A percentile compares a stretch with the other conserved stretches of the same genome.
phyloP scores from a whole-genome alignment of 2,797 vertebrate genomes.

The Cynodonichthys magdalenae region DNA sequence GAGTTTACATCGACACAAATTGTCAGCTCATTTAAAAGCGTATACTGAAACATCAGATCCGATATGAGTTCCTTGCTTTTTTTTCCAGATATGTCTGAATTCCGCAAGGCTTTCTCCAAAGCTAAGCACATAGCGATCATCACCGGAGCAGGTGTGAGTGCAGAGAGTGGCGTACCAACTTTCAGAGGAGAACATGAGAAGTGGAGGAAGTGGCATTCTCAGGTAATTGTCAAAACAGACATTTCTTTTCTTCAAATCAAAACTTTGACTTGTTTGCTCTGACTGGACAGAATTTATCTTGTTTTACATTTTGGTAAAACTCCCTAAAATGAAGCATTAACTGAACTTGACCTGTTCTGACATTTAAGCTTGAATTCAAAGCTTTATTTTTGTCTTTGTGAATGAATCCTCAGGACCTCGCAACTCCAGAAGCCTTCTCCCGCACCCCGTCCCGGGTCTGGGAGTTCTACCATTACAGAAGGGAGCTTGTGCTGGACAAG shows the following conservation, averaged over 20 bases:
- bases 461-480: slow-evolving; percentile 96
- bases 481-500: slow-evolving; percentile 86
- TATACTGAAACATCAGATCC: background rate
- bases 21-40: background rate
- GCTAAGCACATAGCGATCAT: slow-evolving; percentile 92
- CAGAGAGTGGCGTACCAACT: slow-evolving; percentile 92
- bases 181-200: slow-evolving; percentile 90
- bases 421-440: slow-evolving; percentile 90
- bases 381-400: background rate
- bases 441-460: slow-evolving; percentile 91
- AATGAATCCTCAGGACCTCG: slow-evolving; percentile 85
- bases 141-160: slow-evolving; percentile 92
- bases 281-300: background rate
- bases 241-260: background rate
- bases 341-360: too few species aligned
- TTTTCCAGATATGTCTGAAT: slow-evolving; percentile 86
- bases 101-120: slow-evolving; percentile 88
- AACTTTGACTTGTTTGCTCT: background rate
- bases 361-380: too few species aligned
- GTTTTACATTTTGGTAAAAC: too few species aligned
- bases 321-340: too few species aligned
- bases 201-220: slow-evolving; percentile 95
- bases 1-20: background rate
- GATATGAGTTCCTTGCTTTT: background rate
- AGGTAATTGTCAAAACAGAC: slow-evolving; percentile 54